Conservation (phyloP, 1,140 invertebrate species). For the Calephelis nemesis region DNA sequence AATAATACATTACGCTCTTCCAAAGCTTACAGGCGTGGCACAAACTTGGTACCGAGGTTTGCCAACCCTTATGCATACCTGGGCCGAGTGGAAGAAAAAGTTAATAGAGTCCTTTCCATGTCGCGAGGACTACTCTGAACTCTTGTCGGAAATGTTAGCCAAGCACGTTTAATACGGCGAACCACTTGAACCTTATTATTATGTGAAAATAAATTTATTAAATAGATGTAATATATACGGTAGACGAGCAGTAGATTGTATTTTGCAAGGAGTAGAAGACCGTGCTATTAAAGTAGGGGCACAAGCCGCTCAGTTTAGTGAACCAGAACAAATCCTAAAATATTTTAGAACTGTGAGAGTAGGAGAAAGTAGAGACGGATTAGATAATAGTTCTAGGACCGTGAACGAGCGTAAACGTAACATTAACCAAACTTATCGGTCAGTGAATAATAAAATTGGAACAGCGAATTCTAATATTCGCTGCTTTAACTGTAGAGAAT, state of each 20-base stretch:
- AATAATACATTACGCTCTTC: conserved; percentile 4
- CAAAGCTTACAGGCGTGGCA: conserved; percentile 28
- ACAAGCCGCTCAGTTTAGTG: conserved; percentile 28
- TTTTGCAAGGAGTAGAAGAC: conserved; percentile 20
- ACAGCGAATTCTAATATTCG: not conserved
- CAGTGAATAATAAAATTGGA: not conserved
- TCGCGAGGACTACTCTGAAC: not conserved
- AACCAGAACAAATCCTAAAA: conserved; percentile 24
- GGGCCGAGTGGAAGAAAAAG: conserved; percentile 27
- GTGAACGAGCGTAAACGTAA: too few species aligned
- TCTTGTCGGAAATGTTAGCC: not conserved
- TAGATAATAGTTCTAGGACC: too few species aligned
- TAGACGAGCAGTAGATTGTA: not conserved
- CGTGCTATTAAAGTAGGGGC: conserved; percentile 25
- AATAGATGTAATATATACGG: not conserved
- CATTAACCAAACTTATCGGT: too few species aligned
- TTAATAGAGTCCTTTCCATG: not conserved
- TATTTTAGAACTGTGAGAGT: conserved; percentile 27
- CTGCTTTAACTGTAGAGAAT: conserved; percentile 27
- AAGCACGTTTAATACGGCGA: not conserved
- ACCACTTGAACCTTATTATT: not conserved
- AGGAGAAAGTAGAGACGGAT: not conserved
- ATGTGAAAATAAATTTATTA: not conserved
- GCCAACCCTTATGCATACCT: conserved; percentile 37
- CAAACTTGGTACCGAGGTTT: conserved; percentile 50